These are phyloP conservation scores for Aleiodes testaceus DNA, from an alignment of 2,888 invertebrate genomes.

Conservation along the genomic window DNA sequence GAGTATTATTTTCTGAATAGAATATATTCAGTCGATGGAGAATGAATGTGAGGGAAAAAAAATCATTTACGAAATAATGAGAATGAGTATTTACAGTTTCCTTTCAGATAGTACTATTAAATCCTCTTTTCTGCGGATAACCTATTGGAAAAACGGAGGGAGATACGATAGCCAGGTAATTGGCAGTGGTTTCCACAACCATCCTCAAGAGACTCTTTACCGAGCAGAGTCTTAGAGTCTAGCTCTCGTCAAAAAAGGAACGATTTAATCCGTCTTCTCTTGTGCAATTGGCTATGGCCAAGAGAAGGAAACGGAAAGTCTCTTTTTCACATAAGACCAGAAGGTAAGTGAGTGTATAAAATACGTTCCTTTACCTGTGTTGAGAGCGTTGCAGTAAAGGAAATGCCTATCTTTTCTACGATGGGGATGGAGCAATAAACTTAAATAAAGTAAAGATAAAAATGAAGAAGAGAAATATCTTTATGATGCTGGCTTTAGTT, in stretches of 20 bases:
- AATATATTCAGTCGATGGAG: too few relatives aligned
- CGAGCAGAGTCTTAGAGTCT: constrained; percentile 48
- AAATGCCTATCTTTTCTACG: not conserved
- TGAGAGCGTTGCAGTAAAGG: not conserved
- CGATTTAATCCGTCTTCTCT: constrained; percentile 50
- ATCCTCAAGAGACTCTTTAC: constrained; percentile 48
- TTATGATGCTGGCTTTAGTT: constrained; percentile 46
- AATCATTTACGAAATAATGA: constrained; percentile 8
- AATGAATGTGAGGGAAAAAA: too few relatives aligned
- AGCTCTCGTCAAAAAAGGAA: constrained; percentile 50
- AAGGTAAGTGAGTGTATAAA: constrained; percentile 10
- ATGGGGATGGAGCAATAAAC: constrained; percentile 4
- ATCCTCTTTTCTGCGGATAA: constrained; percentile 27
- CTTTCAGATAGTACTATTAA: constrained; percentile 1
- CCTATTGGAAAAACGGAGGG: constrained; percentile 44
- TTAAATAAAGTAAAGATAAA: constrained; percentile 23
- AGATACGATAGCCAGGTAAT: constrained; percentile 47
- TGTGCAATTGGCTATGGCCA: constrained; percentile 48
- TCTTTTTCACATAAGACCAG: constrained; percentile 3
- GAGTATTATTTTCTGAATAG: too few relatives aligned
- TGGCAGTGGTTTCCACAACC: constrained; percentile 48
- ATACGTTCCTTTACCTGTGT: not conserved
- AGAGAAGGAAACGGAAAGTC: constrained; percentile 13
- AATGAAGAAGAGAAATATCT: constrained; percentile 23
- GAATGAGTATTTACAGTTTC: constrained; percentile 14